phyloP scores from a whole-genome alignment of 2,113 vertebrate genomes.

The Chionis minor region DNA sequence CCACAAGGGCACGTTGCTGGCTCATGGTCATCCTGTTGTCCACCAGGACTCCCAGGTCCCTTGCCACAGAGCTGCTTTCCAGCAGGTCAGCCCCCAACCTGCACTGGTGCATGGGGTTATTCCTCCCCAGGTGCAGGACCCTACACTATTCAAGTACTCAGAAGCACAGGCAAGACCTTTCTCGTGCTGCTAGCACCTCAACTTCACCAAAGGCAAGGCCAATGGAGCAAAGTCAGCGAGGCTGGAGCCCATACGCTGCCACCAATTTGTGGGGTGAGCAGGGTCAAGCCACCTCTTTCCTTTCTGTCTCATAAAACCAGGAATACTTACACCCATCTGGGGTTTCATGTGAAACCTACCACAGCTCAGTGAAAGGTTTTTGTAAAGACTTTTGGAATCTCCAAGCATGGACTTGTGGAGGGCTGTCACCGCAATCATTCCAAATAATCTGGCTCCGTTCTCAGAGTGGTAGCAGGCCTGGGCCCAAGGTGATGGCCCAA shows the following conservation, averaged over 20 bases:
- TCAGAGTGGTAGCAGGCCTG: background rate
- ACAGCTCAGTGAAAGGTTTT: background rate
- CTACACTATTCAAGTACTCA: background rate
- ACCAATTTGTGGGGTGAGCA: background rate
- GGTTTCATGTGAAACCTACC: background rate
- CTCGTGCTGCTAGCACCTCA: background rate
- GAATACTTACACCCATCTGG: background rate
- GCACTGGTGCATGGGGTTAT: no score
- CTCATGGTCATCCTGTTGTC: no score
- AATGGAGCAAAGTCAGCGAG: background rate
- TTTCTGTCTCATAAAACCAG: background rate
- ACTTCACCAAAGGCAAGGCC: background rate
- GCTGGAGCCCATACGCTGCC: background rate
- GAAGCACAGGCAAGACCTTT: background rate
- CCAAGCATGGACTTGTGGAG: background rate
- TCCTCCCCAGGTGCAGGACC: no score
- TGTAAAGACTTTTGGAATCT: background rate
- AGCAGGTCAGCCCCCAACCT: no score
- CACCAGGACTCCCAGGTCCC: no score
- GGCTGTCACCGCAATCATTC: accelerated
- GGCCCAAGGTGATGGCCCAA: background rate
- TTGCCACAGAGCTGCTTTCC: no score
- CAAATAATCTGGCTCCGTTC: background rate
- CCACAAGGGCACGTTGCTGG: no score
- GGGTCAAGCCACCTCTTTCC: background rate